phyloP scores from a whole-genome alignment of 2,888 invertebrate species.

The Synergus laeviventris region DNA sequence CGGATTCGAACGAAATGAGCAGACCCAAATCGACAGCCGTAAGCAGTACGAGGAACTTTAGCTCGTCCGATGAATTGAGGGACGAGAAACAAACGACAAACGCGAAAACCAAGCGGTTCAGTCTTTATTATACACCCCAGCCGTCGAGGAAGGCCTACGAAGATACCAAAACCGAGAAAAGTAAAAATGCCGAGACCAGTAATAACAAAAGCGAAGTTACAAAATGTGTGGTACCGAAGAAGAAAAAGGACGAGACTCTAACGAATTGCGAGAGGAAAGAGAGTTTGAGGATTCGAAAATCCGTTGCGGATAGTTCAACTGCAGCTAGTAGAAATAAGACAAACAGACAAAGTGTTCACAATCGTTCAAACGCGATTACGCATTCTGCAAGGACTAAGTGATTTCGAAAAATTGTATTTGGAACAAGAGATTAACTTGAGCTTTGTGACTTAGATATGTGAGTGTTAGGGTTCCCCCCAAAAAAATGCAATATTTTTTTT shows the following conservation, averaged over 20 bases:
- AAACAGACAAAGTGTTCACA: conserved; percentile 61
- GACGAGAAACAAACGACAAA: conserved; percentile 60
- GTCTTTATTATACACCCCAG: conserved; percentile 71
- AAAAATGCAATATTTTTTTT: background rate
- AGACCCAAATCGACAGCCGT: conserved; percentile 42
- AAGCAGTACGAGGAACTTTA: conserved; percentile 58
- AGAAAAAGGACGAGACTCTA: conserved; percentile 44
- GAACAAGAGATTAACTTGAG: background rate
- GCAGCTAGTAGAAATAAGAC: conserved; percentile 63
- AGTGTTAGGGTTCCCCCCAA: background rate
- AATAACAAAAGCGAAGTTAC: background rate
- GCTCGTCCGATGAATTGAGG: conserved; percentile 64
- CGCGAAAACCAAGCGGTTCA: conserved; percentile 64
- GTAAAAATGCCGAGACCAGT: conserved; percentile 40
- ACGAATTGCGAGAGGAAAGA: conserved; percentile 45
- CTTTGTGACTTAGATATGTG: conserved; percentile 3
- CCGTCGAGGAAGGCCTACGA: conserved; percentile 67
- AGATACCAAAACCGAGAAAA: conserved; percentile 56
- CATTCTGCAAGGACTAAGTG: conserved; percentile 59
- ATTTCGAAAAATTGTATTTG: conserved; percentile 38
- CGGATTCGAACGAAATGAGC: conserved; percentile 45
- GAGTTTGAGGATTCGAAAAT: conserved; percentile 56
- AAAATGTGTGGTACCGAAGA: conserved; percentile 18
- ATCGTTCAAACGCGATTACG: conserved; percentile 50
- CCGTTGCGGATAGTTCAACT: conserved; percentile 59